phyloP scores from a whole-genome alignment of 53 echinoderm and acorn worm species.

The Temnopleurus reevesii region DNA sequence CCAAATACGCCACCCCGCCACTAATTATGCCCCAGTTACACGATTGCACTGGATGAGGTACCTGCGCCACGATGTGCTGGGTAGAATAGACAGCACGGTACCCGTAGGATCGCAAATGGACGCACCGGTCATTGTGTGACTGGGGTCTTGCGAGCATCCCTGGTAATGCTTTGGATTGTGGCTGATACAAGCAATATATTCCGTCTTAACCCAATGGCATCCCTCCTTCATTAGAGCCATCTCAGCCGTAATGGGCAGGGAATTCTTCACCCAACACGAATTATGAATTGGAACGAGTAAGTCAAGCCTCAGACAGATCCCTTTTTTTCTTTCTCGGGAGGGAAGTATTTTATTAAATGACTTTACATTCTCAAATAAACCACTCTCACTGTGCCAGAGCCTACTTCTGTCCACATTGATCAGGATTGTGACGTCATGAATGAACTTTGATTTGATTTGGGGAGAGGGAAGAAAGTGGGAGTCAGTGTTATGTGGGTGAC shows the following conservation, averaged over 20 bases:
- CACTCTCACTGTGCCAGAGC: not conserved
- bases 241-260: not conserved
- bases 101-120: too few relatives aligned
- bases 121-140: not conserved
- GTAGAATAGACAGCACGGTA: too few relatives aligned
- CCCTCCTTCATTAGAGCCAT: not conserved
- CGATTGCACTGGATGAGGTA: not conserved
- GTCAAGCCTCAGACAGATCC: not conserved
- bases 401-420: constrained; percentile 29
- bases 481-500: not conserved
- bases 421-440: not conserved
- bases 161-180: not conserved
- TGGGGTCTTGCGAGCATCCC: not conserved
- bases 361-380: not conserved
- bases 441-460: constrained; percentile 40
- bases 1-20: too few relatives aligned
- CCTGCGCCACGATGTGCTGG: too few relatives aligned
- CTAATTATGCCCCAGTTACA: too few relatives aligned
- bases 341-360: constrained; percentile 21
- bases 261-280: not conserved
- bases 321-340: not conserved
- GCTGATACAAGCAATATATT: not conserved
- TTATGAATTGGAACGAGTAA: not conserved
- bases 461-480: not conserved
- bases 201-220: not conserved